Base-by-base conservation (phyloP, 2,888 invertebrate genomes). In the Mimas tiliae region DNA sequence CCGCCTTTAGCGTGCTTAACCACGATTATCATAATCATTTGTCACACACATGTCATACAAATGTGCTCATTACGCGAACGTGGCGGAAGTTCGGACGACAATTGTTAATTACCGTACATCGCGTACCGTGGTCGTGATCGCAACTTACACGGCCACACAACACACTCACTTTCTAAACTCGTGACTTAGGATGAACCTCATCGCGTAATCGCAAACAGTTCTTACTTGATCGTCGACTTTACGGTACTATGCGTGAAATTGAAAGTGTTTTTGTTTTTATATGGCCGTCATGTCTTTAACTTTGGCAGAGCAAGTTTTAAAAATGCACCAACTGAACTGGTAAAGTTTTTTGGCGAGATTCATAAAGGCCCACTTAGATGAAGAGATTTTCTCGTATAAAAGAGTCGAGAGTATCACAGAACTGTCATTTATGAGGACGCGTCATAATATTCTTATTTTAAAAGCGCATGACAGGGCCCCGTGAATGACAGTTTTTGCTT, bases 151-250 rank as follows among this genome's bases (percentile, higher is more conserved):
- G 71, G 74, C 70, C 69, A 68, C 70, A 65, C 27, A 67, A 65
- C 51, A 64, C 68, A 65, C 64, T 72, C 69, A 70, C 75, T 75
- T 74, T 75, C 73, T 73, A 74, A 68, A 64, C 63, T 66, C 52
- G 52, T 51, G 65, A 66, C 45, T 66, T 14, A n/a, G 42, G 38
- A 62, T 62, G 21, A 62, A 58, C 38, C 58, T 58, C 38, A 58
- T 58, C 19, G 58, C 19, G 38, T 42, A 58, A 42, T 58, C 58
- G 58, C 58, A 38, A 4, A 34, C 4, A 33, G 52, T 52, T 52
- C 27, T 27, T 53, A 53, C 53, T 34, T 53, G 53, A 38, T 38
- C 55, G 16, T 16, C 19, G n/a, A 6, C 9, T 33, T 63, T 48
- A 66, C 66, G 66, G 63, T 55, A 48, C 47, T 42, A 14, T 63